Evolutionary conservation across 1,140 invertebrate species (phyloP).

Genomic region (Camponotus floridanus): DNA sequence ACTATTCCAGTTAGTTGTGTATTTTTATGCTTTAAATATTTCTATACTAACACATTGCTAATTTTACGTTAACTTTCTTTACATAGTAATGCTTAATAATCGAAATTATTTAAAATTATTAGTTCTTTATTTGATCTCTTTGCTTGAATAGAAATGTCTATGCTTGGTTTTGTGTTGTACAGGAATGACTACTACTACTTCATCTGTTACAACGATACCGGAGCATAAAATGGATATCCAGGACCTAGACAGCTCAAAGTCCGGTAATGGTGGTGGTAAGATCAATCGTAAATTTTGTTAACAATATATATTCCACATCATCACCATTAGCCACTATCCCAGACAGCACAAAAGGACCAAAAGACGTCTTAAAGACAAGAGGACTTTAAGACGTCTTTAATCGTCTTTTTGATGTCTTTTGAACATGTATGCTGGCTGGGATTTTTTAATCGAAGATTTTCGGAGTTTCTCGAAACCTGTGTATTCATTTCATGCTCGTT

Average conservation of each 20-base stretch:
- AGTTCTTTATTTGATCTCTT: background rate
- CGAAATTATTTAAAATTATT: background rate
- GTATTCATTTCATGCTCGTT: slow-evolving; percentile 39
- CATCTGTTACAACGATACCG: slow-evolving; percentile 82
- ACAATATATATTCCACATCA: background rate
- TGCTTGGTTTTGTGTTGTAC: slow-evolving; percentile 85
- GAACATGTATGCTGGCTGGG: no score
- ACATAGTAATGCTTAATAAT: background rate
- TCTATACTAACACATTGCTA: background rate
- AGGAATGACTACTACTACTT: slow-evolving; percentile 83
- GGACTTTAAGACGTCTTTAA: no score
- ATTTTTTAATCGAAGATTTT: background rate
- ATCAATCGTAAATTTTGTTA: slow-evolving; percentile 63
- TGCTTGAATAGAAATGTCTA: slow-evolving; percentile 68
- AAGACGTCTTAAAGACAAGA: no score
- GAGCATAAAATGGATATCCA: slow-evolving; percentile 85
- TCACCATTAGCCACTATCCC: slow-evolving; percentile 7
- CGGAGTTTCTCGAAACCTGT: background rate
- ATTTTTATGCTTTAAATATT: slow-evolving; percentile 30
- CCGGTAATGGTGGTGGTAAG: slow-evolving; percentile 85
- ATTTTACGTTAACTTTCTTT: background rate
- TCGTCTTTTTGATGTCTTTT: no score
- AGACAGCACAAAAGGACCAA: no score
- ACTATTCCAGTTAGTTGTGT: slow-evolving; percentile 88
- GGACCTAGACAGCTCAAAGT: slow-evolving; percentile 83